A percentile compares a stretch with the other conserved stretches of the same genome.
Evolutionary conservation across 1,140 invertebrate species (phyloP).

Genomic region (Drosophila subobscura): DNA sequence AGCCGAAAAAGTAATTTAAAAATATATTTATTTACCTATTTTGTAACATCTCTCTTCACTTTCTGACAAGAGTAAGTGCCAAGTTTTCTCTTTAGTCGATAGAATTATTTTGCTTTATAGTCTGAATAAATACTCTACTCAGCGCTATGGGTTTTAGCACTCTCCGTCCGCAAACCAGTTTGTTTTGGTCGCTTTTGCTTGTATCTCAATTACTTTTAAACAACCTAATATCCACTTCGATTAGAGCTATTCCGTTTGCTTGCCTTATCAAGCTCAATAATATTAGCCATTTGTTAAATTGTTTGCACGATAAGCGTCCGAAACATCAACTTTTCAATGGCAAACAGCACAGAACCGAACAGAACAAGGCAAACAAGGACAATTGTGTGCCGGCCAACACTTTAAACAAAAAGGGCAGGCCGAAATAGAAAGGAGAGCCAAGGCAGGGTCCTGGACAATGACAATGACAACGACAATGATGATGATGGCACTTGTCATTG

Average conservation of each 20-base stretch:
- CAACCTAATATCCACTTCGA: constrained; percentile 10
- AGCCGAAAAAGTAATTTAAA: no score
- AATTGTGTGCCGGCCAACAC: constrained; percentile 71
- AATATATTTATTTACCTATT: no score
- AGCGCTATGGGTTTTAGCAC: no score
- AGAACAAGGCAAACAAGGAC: constrained; percentile 42
- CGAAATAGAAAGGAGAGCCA: constrained; percentile 17
- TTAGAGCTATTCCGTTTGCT: constrained; percentile 18
- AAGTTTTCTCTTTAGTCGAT: no score
- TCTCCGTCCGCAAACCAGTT: no score
- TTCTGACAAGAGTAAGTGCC: no score
- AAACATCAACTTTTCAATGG: constrained; percentile 40
- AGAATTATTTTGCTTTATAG: no score
- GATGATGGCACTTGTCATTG: constrained; percentile 60
- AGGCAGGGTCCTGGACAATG: constrained; percentile 47
- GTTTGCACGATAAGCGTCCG: constrained; percentile 64
- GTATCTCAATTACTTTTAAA: neutral
- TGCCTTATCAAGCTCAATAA: constrained; percentile 50
- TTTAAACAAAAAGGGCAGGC: constrained; percentile 67
- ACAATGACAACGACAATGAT: constrained; percentile 38
- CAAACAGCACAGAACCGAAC: neutral
- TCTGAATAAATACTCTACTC: no score
- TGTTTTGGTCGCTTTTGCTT: no score
- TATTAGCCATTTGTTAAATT: constrained; percentile 74
- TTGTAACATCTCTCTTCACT: no score